Conservation (phyloP, 2,113 vertebrate species). For the Zosterops hypoxanthus region DNA sequence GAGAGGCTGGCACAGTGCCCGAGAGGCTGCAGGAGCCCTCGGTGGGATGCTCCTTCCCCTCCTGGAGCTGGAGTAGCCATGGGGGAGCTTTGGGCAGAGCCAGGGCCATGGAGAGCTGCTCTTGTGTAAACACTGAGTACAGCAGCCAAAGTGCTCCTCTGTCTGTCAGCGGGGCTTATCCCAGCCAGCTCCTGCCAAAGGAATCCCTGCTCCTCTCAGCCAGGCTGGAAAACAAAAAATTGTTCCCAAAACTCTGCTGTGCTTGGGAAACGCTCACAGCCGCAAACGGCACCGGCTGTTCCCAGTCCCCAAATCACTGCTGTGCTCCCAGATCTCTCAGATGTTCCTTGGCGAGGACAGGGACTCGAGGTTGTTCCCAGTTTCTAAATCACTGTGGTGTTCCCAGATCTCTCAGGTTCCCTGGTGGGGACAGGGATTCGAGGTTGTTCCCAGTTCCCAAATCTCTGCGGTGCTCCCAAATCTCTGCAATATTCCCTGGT, state of each 20-base stretch:
- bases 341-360: too few species aligned
- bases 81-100: constrained; percentile 13
- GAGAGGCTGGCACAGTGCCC: background rate
- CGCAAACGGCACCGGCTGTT: background rate
- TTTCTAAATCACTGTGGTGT: background rate
- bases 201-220: background rate
- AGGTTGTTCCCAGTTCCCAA: background rate
- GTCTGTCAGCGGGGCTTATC: constrained; percentile 58
- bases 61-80: background rate
- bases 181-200: background rate
- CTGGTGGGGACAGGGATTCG: too few species aligned
- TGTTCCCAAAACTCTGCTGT: background rate
- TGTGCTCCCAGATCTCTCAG: background rate
- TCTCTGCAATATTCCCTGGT: too few species aligned
- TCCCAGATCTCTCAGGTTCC: too few species aligned
- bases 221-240: background rate
- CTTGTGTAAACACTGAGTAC: constrained; percentile 16
- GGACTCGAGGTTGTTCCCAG: background rate
- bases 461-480: background rate
- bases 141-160: constrained; percentile 42
- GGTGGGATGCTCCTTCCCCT: background rate
- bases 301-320: background rate
- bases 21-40: background rate
- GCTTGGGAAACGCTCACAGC: background rate
- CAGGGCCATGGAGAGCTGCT: background rate